Evolutionary conservation across 2,888 invertebrate species (phyloP), one percentile per base, ranked within the genome.

Genomic region (Seira musarum): DNA sequence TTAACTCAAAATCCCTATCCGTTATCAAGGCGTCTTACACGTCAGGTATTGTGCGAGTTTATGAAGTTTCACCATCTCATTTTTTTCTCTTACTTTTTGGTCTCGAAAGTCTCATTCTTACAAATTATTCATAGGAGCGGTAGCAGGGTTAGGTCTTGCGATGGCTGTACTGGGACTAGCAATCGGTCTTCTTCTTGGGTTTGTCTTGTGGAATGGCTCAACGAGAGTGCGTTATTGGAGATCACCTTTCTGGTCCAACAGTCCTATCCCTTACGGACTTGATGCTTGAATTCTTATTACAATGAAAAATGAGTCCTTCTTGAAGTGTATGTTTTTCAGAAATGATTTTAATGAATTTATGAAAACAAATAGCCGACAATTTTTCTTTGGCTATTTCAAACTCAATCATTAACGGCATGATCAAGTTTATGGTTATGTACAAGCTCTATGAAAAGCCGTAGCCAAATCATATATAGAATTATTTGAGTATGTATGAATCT

Each of bases 61-160:
- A 46, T 15, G 15, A 15, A 46, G 10, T 46, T 46, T 15, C 15
- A 46, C 10, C 10, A n/a, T 15, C 10, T 30, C 40, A 5, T 70
- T 25, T 60, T 17, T 57, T 19, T 6, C n/a, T 6, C 60, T 60
- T 13, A 17, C 60, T 60, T 17, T 60, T 17, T 60, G n/a, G 8
- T 13, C 6, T 60, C 8, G 8, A n/a, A 60, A 60, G 8, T 72
- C 53, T 63, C 22, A 53, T 49, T 67, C 40, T 2, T 53, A 49
- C 49, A 73, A 19, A 30, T 69, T 6, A 61, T 40, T 73, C 82
- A 46, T 85, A 85, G 88, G 88, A 13, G 88, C 88, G 24, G 88
- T 88, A 83, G 88, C 88, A 10, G 88, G 88, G 15, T 84, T 88
- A 13, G 88, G 88, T n/a, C 86, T 88, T 69, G 88, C 88, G n/a